These are phyloP conservation scores for Callopanchax toddi DNA, from an alignment of 2,113 vertebrate species.

Conservation along the genomic window DNA sequence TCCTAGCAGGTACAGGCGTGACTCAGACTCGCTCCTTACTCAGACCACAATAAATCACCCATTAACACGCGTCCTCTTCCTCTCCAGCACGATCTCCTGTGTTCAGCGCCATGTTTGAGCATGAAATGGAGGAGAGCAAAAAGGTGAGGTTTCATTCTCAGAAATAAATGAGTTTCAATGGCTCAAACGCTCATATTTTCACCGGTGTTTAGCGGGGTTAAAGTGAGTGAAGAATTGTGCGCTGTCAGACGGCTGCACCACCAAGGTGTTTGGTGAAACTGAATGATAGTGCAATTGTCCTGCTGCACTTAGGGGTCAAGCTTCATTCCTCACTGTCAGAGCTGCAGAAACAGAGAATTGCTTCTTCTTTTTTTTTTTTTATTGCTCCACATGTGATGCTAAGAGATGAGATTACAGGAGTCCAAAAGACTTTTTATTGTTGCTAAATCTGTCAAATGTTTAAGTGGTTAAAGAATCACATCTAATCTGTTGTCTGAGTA, in stretches of 20 bases:
- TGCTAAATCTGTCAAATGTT: too few relatives aligned
- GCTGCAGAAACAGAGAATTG: slow-evolving; percentile 50
- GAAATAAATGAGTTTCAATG: slow-evolving; percentile 34
- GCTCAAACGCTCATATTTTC: slow-evolving; percentile 12
- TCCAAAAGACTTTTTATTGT: not conserved
- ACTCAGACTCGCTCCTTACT: not conserved
- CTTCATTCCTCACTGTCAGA: slow-evolving; percentile 70
- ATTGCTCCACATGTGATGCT: slow-evolving; percentile 36
- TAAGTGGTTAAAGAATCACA: too few relatives aligned
- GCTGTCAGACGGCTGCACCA: slow-evolving; percentile 42
- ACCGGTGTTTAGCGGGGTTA: slow-evolving; percentile 30
- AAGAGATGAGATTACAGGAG: slow-evolving; percentile 41
- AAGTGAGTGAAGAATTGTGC: slow-evolving; percentile 54
- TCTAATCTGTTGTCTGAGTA: too few relatives aligned
- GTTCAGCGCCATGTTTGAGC: slow-evolving; percentile 99
- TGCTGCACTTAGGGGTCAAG: slow-evolving; percentile 42
- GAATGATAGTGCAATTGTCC: slow-evolving; percentile 64
- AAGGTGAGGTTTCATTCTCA: slow-evolving; percentile 82
- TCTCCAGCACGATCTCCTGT: slow-evolving; percentile 92
- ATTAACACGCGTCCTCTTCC: not conserved
- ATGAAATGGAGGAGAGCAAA: slow-evolving; percentile 99
- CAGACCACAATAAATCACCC: not conserved
- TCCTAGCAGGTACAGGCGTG: slow-evolving; percentile 88
- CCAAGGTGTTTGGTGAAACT: slow-evolving; percentile 46
- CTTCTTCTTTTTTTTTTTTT: slow-evolving; percentile 11